Percentiles rank a stretch among this genome's conserved stretches.
These are phyloP conservation scores for Characodon lateralis DNA, from an alignment of 2,797 vertebrate genomes.

Conservation along the genomic window DNA sequence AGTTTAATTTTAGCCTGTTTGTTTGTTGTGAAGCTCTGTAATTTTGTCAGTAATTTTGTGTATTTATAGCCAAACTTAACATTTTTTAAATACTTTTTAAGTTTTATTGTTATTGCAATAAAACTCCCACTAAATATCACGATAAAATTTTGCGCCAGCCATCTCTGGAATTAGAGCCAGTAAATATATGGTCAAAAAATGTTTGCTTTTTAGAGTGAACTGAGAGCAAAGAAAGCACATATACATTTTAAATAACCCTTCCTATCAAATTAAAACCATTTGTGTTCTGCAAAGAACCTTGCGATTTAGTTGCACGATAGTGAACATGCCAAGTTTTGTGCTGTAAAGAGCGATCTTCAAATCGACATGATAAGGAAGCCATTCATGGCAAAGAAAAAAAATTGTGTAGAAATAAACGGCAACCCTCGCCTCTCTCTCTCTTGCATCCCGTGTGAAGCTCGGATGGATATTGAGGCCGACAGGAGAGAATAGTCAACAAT, in stretches of 20 bases:
- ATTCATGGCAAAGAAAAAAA: conserved; percentile 86
- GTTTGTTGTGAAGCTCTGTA: not conserved
- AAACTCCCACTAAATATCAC: not conserved
- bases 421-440: conserved; percentile 55
- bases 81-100: not conserved
- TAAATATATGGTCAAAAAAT: not conserved
- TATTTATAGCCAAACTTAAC: not conserved
- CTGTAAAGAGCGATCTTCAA: conserved; percentile 82
- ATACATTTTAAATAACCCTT: conserved; percentile 10
- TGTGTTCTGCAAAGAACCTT: not conserved
- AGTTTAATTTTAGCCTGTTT: not conserved
- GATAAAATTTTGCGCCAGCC: too few relatives aligned
- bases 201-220: not conserved
- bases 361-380: conserved; percentile 83
- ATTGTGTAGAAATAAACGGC: conserved; percentile 81
- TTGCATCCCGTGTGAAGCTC: conserved; percentile 67
- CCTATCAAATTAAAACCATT: conserved; percentile 24
- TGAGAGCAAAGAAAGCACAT: conserved; percentile 8
- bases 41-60: not conserved
- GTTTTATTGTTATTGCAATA: not conserved
- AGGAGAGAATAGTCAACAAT: conserved; percentile 78
- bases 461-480: conserved; percentile 73
- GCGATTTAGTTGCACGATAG: conserved; percentile 71
- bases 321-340: conserved; percentile 81
- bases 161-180: not conserved